Evolutionary conservation across 1,140 invertebrate species (phyloP), one percentile per base, ranked within the genome.

Genomic region (Mylabris phalerata): DNA sequence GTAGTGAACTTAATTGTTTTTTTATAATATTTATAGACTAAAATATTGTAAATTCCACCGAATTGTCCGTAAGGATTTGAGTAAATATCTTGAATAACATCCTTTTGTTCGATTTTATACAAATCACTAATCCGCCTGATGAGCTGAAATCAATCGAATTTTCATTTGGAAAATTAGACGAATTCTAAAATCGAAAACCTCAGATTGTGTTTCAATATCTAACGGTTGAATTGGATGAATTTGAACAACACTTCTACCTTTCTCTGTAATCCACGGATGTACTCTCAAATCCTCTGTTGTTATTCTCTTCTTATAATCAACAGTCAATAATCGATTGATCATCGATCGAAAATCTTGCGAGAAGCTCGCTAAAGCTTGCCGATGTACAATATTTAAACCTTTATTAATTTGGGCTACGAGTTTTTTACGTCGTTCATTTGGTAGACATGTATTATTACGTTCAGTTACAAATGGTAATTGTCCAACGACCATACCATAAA

Each of bases 401-500:
- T 80, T 77, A 60, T 84, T 78, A 62, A 86, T 86, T 72, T 84
- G 80, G 40, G 77, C 74, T 41, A 84, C 76, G 6, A 87, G 72
- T 66, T 77, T 78, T 57, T 80, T 77, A n/a, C 83, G 73, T 47
- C 80, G 73, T 60, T 80, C 75, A 57, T 81, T 81, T 42, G 77
- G 75, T 2, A 79, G 76, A 74, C 57, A 71, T 72, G 62, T 55
- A 32, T 7, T 32, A 32, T 72, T 68, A 1, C 70, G 61, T 47
- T 71, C 71, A 27, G 74, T 78, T 19, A 79, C 73, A 68, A 88
- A 88, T 13, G 85, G 86, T 60, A 88, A 71, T 54, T 80, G 79
- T 39, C 86, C 86, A 1, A 83, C 77, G 55, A 82, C 76, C 82
- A 86, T 85, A 32, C 79, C 81, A 73, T 84, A 87, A 57, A 85